Evolutionary conservation across 2,797 vertebrate species (phyloP).

Genomic region (Erethizon dorsatum): DNA sequence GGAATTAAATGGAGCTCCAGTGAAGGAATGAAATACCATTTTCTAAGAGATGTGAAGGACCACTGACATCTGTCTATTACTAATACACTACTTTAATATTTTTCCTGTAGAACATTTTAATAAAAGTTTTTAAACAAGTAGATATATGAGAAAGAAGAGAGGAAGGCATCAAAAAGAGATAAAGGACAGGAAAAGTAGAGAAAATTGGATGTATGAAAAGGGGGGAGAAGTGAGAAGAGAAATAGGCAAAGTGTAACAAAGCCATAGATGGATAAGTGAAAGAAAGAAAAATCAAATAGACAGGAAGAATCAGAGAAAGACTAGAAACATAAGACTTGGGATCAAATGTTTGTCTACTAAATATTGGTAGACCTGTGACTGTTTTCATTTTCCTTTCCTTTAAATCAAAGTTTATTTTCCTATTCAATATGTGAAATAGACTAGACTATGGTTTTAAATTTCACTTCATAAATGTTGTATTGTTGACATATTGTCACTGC

Average conservation of each 20-base stretch:
- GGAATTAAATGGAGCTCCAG: neutral
- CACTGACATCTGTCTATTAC: neutral
- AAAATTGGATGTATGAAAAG: neutral
- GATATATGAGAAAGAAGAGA: neutral
- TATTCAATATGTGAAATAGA: neutral
- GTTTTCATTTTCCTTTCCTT: neutral
- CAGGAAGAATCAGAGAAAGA: no score
- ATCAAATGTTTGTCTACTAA: neutral
- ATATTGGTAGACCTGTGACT: neutral
- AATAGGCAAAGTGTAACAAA: neutral
- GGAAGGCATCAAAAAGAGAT: neutral
- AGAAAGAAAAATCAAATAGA: neutral
- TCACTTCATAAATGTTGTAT: neutral
- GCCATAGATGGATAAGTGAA: neutral
- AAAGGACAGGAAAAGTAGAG: neutral
- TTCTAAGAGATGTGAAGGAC: neutral
- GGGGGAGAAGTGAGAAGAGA: neutral
- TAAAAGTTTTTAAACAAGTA: neutral
- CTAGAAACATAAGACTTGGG: no score
- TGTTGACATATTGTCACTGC: neutral
- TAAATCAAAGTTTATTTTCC: neutral
- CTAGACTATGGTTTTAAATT: neutral
- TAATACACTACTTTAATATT: neutral
- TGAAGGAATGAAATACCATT: fast-evolving
- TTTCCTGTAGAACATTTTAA: neutral